Percentiles rank a stretch among this genome's conserved stretches.
Conservation (phyloP, 2,113 vertebrate species). For the Cariama cristata region DNA sequence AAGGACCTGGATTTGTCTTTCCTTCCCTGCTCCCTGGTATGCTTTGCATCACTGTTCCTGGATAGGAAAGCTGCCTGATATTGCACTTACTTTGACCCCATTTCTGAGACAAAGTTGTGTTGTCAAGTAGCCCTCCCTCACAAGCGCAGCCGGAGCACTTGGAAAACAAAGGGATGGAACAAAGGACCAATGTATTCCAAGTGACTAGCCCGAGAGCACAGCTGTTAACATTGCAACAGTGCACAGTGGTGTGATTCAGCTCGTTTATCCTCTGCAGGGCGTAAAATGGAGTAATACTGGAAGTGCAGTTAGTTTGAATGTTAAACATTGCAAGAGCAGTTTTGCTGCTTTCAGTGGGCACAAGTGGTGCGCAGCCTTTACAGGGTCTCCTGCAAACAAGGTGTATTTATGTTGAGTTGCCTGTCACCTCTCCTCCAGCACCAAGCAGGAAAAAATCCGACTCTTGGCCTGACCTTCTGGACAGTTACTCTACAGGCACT, state of each 20-base stretch:
- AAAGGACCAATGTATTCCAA: constrained; percentile 35
- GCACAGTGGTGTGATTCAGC: constrained; percentile 22
- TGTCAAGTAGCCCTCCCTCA: constrained; percentile 6
- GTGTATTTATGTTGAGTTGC: background rate
- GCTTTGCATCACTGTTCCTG: background rate
- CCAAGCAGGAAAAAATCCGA: background rate
- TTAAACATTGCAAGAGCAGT: background rate
- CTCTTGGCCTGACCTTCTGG: background rate
- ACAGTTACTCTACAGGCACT: background rate
- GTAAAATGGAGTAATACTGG: background rate
- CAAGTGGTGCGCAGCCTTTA: background rate
- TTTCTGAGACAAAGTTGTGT: constrained; percentile 34
- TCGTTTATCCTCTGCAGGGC: background rate
- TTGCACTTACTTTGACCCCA: background rate
- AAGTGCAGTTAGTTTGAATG: background rate
- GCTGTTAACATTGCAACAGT: constrained; percentile 9
- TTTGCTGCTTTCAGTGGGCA: background rate
- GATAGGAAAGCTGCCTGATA: background rate
- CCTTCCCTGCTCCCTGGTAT: background rate
- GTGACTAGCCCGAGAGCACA: constrained; percentile 28
- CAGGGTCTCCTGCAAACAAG: background rate
- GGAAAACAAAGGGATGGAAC: constrained; percentile 49
- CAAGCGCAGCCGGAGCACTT: constrained; percentile 1
- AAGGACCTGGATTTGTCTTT: background rate
- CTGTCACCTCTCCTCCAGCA: background rate